phyloP scores from a whole-genome alignment of 2,888 invertebrate genomes.

The Drosophila basisetae region DNA sequence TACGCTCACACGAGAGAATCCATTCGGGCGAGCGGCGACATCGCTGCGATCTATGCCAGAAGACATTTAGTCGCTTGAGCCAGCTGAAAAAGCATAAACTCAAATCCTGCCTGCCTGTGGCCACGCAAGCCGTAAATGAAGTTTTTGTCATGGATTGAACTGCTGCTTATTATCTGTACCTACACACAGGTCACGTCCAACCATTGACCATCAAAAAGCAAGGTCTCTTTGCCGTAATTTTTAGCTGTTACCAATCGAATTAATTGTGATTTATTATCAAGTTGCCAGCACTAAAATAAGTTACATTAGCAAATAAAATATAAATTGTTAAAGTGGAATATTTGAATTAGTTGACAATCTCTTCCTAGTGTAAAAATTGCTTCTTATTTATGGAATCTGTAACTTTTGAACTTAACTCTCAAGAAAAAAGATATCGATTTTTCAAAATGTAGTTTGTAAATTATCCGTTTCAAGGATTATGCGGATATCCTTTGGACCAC shows the following conservation, averaged over 20 bases:
- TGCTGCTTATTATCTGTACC: not conserved
- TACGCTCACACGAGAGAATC: constrained; percentile 85
- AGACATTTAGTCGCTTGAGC: constrained; percentile 65
- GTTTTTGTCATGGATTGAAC: not conserved
- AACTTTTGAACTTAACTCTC: not conserved
- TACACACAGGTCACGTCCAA: not conserved
- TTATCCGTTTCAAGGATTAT: not conserved
- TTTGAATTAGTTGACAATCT: not conserved
- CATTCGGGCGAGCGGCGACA: constrained; percentile 82
- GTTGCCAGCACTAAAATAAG: not conserved
- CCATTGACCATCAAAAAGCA: not conserved
- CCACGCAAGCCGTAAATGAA: not conserved
- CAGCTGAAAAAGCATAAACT: constrained; percentile 50
- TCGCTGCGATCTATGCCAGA: constrained; percentile 74
- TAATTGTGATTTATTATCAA: not conserved
- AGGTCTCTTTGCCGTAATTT: not conserved
- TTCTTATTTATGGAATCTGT: not conserved
- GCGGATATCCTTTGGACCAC: not conserved
- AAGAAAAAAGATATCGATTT: not conserved
- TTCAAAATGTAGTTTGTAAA: not conserved
- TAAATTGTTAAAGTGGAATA: not conserved
- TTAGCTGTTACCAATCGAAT: not conserved
- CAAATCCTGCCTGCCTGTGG: constrained; percentile 15
- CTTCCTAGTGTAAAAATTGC: not conserved
- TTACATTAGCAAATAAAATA: not conserved